These are phyloP conservation scores for Spongilla lacustris DNA, from an alignment of 37 sponge, comb jelly and placozoan genomes.

Conservation along the genomic window DNA sequence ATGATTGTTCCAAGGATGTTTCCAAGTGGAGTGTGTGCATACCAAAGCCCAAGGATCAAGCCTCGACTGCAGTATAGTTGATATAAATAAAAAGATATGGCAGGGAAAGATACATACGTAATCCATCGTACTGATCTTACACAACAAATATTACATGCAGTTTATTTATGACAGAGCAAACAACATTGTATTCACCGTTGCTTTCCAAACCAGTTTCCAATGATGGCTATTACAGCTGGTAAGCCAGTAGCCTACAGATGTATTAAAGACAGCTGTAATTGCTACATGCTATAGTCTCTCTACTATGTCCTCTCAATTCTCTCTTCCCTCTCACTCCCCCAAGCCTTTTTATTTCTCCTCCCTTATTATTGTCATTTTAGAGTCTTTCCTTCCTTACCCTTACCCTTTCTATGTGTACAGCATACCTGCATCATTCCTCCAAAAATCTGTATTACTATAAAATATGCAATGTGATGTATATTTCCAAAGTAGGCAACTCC, in stretches of 20 bases:
- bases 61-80: slow-evolving; percentile 45
- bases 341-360: too few relatives aligned
- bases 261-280: neutral
- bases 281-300: too few relatives aligned
- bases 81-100: too few relatives aligned
- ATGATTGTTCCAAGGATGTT: slow-evolving; percentile 55
- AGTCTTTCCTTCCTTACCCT: too few relatives aligned
- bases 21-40: slow-evolving; percentile 45
- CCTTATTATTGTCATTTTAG: too few relatives aligned
- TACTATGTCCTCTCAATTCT: too few relatives aligned
- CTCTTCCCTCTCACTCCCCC: too few relatives aligned
- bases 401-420: neutral
- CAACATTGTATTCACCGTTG: slow-evolving; percentile 38
- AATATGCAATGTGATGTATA: slow-evolving; percentile 81
- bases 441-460: slow-evolving; percentile 83
- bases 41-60: slow-evolving; percentile 56
- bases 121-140: neutral
- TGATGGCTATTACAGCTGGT: slow-evolving; percentile 72
- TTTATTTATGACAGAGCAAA: neutral
- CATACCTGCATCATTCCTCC: slow-evolving; percentile 71
- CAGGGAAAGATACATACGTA: too few relatives aligned
- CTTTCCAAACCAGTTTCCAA: slow-evolving; percentile 77
- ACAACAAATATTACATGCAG: neutral
- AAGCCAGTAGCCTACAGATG: slow-evolving; percentile 65
- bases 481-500: slow-evolving; percentile 84